phyloP scores from a whole-genome alignment of 2,888 invertebrate species.

The Anarsia innoxiella region DNA sequence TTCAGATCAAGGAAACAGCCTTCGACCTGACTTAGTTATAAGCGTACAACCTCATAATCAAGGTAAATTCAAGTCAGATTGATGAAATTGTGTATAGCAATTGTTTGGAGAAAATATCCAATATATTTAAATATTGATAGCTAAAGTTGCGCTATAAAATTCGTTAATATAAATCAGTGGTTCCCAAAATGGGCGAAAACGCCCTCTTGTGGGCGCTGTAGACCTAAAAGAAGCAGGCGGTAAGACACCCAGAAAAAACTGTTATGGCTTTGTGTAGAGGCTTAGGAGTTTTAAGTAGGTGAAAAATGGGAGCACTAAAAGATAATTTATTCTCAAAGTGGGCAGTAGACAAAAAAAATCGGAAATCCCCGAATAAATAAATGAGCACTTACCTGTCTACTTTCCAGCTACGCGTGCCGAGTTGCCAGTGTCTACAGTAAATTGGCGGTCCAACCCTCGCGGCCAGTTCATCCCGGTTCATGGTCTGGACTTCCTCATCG shows the following conservation, averaged over 20 bases:
- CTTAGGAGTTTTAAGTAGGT: too few species aligned
- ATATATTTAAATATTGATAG: too few species aligned
- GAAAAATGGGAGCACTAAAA: too few species aligned
- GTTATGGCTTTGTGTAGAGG: too few species aligned
- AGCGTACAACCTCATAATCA: constrained; percentile 49
- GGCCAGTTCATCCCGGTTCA: constrained; percentile 78
- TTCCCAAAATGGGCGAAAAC: neutral
- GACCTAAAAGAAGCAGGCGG: neutral
- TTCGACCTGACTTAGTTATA: constrained; percentile 53
- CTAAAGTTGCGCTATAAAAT: neutral
- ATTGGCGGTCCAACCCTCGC: constrained; percentile 74
- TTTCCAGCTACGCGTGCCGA: constrained; percentile 62
- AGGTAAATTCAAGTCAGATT: constrained; percentile 42
- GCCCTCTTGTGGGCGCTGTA: neutral
- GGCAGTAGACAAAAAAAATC: too few species aligned
- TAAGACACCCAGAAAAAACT: too few species aligned
- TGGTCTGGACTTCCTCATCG: constrained; percentile 82
- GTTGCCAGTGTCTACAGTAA: constrained; percentile 75
- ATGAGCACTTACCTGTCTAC: too few species aligned
- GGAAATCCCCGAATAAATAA: too few species aligned
- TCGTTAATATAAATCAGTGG: neutral
- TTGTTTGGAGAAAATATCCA: neutral
- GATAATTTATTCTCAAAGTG: too few species aligned
- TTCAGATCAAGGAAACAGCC: constrained; percentile 45
- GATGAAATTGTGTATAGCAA: too few species aligned